These are phyloP conservation scores for Orius insidiosus DNA, from an alignment of 1,140 invertebrate genomes.

Conservation along the genomic window DNA sequence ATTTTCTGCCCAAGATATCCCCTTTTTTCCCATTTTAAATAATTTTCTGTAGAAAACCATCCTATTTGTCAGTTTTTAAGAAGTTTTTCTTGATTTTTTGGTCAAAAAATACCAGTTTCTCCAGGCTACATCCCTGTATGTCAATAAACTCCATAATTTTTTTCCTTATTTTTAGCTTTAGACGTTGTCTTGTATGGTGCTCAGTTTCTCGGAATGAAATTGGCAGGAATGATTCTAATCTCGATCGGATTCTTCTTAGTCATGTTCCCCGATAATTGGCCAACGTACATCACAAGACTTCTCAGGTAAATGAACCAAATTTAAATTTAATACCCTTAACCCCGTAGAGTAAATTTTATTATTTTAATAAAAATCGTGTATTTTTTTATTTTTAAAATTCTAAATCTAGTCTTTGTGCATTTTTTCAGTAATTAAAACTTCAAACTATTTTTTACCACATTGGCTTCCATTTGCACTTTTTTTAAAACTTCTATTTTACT, in stretches of 20 bases:
- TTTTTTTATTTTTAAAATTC: constrained; percentile 5
- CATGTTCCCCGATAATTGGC: constrained; percentile 91
- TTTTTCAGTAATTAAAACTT: constrained; percentile 2
- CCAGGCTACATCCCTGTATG: too few relatives aligned
- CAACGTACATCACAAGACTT: constrained; percentile 74
- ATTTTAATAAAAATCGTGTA: constrained; percentile 1
- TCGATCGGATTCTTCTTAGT: constrained; percentile 81
- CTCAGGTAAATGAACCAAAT: constrained; percentile 48
- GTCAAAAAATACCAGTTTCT: not conserved
- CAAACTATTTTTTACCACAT: constrained; percentile 4
- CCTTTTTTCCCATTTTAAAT: not conserved
- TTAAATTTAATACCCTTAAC: not conserved
- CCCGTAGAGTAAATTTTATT: constrained; percentile 9
- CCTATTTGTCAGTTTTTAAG: not conserved
- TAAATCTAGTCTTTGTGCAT: constrained; percentile 5
- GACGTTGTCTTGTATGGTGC: constrained; percentile 71
- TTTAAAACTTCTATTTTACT: constrained; percentile 1
- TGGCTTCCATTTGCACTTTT: constrained; percentile 1
- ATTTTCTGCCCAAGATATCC: too few relatives aligned
- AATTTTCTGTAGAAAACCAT: not conserved
- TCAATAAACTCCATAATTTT: too few relatives aligned
- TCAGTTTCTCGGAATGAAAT: constrained; percentile 81
- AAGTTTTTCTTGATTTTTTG: not conserved
- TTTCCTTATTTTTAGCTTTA: constrained; percentile 41
- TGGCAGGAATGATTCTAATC: constrained; percentile 80